These are phyloP conservation scores for Hormaphis cornu DNA, from an alignment of 1,140 invertebrate genomes.

Conservation along the genomic window DNA sequence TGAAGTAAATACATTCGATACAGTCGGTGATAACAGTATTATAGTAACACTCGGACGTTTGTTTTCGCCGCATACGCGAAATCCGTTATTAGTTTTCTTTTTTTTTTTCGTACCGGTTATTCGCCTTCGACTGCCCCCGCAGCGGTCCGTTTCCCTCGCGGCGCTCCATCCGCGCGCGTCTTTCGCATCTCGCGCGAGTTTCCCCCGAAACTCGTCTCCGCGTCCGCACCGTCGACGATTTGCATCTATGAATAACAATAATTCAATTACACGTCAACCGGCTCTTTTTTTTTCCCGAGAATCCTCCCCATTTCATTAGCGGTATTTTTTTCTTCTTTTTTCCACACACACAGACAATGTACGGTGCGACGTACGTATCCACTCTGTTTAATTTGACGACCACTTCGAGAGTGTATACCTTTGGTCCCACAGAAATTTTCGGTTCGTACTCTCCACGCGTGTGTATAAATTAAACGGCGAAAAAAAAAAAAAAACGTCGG, in stretches of 20 bases:
- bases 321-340: not conserved
- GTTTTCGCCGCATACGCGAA: too few relatives aligned
- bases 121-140: not conserved
- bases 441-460: slow-evolving; percentile 16
- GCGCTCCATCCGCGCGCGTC: not conserved
- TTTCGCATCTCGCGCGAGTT: not conserved
- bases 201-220: not conserved
- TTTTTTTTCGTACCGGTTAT: slow-evolving; percentile 8
- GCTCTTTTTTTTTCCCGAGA: not conserved
- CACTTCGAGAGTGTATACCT: not conserved
- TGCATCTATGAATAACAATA: slow-evolving; percentile 31
- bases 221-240: not conserved
- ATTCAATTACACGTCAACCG: slow-evolving; percentile 21
- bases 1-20: too few relatives aligned
- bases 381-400: too few relatives aligned
- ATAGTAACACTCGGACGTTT: too few relatives aligned
- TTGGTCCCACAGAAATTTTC: slow-evolving; percentile 4
- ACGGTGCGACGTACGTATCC: too few relatives aligned
- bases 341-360: not conserved
- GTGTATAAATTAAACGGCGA: slow-evolving; percentile 24
- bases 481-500: not conserved
- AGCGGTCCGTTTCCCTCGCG: not conserved
- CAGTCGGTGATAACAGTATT: too few relatives aligned
- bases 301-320: not conserved
- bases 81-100: too few relatives aligned